A percentile compares a stretch with the other conserved stretches of the same genome.
These are phyloP conservation scores for Incurvaria masculella DNA, from an alignment of 2,888 invertebrate genomes.

Conservation along the genomic window DNA sequence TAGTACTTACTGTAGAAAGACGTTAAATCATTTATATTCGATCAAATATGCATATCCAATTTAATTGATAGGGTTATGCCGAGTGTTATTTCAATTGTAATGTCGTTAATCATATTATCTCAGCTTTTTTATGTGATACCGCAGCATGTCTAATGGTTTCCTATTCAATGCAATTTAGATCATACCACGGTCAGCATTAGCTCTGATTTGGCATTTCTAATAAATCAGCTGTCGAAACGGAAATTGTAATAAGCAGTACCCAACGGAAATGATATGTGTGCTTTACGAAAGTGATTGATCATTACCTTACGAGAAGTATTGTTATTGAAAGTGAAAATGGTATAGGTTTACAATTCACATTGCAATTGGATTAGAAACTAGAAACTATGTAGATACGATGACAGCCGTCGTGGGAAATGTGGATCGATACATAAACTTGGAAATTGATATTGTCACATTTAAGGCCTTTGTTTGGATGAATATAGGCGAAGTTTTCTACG, in stretches of 20 bases:
- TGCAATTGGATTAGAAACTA: not conserved
- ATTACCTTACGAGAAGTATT: not conserved
- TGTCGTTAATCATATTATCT: too few relatives aligned
- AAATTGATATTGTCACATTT: not conserved
- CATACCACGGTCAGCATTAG: too few relatives aligned
- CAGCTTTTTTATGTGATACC: too few relatives aligned
- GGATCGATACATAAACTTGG: not conserved
- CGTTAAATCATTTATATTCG: too few relatives aligned
- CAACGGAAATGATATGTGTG: not conserved
- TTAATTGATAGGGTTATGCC: too few relatives aligned
- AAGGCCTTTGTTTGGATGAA: not conserved
- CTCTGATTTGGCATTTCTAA: too few relatives aligned
- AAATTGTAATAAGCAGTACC: not conserved
- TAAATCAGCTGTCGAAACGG: not conserved
- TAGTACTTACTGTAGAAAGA: too few relatives aligned
- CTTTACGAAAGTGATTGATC: not conserved
- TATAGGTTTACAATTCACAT: not conserved
- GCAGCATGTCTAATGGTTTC: too few relatives aligned
- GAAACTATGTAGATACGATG: not conserved
- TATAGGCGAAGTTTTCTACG: not conserved
- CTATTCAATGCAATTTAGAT: too few relatives aligned
- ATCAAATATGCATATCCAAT: too few relatives aligned
- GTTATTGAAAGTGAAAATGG: not conserved
- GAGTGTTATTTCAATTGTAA: too few relatives aligned
- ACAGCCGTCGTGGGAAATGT: not conserved